A percentile compares a stretch with the other conserved stretches of the same genome.
Evolutionary conservation across 2,797 vertebrate species (phyloP).

Genomic region (Monodelphis domestica): DNA sequence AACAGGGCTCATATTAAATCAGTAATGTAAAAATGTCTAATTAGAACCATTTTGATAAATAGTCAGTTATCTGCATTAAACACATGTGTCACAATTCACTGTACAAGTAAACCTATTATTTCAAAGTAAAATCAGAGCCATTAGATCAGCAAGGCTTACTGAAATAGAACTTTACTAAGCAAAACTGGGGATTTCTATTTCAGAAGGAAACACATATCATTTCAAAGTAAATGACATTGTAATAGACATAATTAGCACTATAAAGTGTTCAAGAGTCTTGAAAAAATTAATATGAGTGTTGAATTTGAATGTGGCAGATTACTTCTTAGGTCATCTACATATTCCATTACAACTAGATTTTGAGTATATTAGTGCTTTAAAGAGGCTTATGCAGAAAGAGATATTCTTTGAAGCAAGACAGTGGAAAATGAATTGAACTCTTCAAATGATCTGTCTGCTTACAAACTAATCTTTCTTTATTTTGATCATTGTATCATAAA

Average conservation of each 20-base stretch:
- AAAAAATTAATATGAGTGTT: conserved; percentile 87
- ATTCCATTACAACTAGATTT: conserved; percentile 85
- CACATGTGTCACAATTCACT: conserved; percentile 87
- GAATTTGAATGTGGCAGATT: conserved; percentile 86
- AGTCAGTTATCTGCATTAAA: conserved; percentile 91
- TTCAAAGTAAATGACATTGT: conserved; percentile 88
- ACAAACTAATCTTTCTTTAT: conserved; percentile 56
- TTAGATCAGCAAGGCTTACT: conserved; percentile 83
- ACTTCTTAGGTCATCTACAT: conserved; percentile 84
- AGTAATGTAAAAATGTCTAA: conserved; percentile 84
- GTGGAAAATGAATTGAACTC: conserved; percentile 73
- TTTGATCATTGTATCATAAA: conserved; percentile 61
- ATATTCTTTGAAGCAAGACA: conserved; percentile 77
- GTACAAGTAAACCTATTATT: conserved; percentile 86
- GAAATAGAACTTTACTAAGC: conserved; percentile 88
- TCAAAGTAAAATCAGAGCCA: conserved; percentile 86
- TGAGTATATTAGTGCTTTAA: conserved; percentile 86
- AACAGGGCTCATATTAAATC: conserved; percentile 75
- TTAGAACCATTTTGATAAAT: conserved; percentile 87
- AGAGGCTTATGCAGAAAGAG: conserved; percentile 78
- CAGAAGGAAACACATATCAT: conserved; percentile 81
- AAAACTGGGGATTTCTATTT: conserved; percentile 85
- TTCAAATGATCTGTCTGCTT: conserved; percentile 63
- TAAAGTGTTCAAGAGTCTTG: conserved; percentile 87
- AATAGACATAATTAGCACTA: conserved; percentile 91